Percentiles rank a stretch among this genome's conserved stretches.
Conservation (phyloP, 2,888 invertebrate species). For the Mantis religiosa region DNA sequence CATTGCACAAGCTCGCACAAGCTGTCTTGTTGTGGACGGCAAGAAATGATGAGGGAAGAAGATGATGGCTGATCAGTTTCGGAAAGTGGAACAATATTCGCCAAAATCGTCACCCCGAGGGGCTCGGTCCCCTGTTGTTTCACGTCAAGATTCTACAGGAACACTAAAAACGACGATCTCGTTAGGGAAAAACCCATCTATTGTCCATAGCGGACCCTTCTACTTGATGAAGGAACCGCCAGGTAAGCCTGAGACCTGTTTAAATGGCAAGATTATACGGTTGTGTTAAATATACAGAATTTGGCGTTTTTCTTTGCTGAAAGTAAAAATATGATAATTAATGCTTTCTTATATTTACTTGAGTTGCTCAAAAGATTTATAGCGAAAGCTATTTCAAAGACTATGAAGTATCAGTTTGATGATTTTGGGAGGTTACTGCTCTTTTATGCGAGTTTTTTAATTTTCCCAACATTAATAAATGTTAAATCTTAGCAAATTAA, state of each 20-base stretch:
- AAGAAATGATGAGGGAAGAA: constrained; percentile 50
- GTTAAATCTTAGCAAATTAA: too few species aligned
- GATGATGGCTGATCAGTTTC: constrained; percentile 90
- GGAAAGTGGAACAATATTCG: constrained; percentile 90
- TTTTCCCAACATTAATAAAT: too few species aligned
- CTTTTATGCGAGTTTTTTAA: too few species aligned
- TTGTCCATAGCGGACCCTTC: constrained; percentile 95
- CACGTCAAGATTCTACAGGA: constrained; percentile 94
- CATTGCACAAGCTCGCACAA: not conserved
- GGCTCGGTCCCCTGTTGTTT: constrained; percentile 91
- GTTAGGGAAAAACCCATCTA: constrained; percentile 93
- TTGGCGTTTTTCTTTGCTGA: not conserved
- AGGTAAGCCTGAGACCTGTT: constrained; percentile 51
- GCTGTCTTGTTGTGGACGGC: constrained; percentile 17
- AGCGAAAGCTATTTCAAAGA: too few species aligned
- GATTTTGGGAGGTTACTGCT: not conserved
- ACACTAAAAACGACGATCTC: constrained; percentile 97
- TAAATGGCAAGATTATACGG: not conserved
- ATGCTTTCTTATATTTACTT: not conserved
- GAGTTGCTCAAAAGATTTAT: not conserved
- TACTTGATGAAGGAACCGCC: constrained; percentile 97
- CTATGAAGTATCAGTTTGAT: too few species aligned
- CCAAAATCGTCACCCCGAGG: constrained; percentile 93
- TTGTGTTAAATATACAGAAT: not conserved
- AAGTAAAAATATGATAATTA: not conserved